Percentiles rank a stretch among this genome's conserved stretches.
phyloP scores from a whole-genome alignment of 2,113 vertebrate species.

The Protobothrops mucrosquamatus region DNA sequence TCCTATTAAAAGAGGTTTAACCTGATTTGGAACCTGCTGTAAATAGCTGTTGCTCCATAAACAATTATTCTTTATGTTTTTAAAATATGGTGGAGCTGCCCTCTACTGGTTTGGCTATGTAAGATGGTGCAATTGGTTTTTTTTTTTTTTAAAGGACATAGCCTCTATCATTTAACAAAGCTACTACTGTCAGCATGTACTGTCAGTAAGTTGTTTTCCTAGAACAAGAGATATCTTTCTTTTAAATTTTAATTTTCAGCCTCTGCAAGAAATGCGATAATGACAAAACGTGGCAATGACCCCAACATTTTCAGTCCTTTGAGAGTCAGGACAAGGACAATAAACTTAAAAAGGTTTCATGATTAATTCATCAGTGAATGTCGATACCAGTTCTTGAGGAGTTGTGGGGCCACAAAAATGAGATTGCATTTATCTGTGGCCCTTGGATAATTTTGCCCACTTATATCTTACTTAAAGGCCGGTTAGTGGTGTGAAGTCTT shows the following conservation, averaged over 20 bases:
- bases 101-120: conserved; percentile 60
- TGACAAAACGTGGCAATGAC: not conserved
- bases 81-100: conserved; percentile 57
- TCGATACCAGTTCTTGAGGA: not conserved
- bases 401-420: not conserved
- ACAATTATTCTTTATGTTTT: not conserved
- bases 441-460: not conserved
- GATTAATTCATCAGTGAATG: not conserved
- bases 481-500: not conserved
- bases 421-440: not conserved
- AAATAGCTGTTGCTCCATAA: accelerated
- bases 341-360: not conserved
- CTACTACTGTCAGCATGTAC: not conserved
- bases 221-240: not conserved
- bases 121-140: not conserved
- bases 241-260: not conserved
- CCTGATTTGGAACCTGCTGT: not conserved
- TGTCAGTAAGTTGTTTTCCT: not conserved
- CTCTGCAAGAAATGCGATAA: not conserved
- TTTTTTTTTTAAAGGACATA: accelerated
- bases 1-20: not conserved
- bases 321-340: not conserved
- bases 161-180: accelerated
- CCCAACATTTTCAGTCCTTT: not conserved
- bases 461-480: not conserved